Conservation (phyloP, 1,140 invertebrate genomes). For the Caenorhabditis briggsae region DNA sequence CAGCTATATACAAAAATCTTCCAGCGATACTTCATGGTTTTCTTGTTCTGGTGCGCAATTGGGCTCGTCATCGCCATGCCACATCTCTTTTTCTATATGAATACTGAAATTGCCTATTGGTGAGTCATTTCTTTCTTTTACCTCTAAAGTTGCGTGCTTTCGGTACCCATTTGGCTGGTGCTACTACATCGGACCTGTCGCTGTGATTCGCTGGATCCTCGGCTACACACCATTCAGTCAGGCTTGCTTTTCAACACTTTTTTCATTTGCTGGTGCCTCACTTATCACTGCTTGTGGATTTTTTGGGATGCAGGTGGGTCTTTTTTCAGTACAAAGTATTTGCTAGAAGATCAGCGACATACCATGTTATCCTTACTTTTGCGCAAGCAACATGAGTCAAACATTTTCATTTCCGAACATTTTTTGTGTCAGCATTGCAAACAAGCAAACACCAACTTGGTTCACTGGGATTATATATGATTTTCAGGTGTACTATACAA, state of each 20-base stretch:
- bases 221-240: conserved; percentile 44
- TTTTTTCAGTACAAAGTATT: background rate
- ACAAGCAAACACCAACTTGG: background rate
- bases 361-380: background rate
- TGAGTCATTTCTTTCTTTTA: too few relatives aligned
- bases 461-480: background rate
- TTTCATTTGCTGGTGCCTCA: conserved; percentile 53
- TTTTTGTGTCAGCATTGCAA: conserved; percentile 1
- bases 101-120: conserved; percentile 58
- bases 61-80: conserved; percentile 53
- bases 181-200: conserved; percentile 62
- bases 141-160: background rate
- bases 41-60: conserved; percentile 73
- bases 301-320: conserved; percentile 60
- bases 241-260: conserved; percentile 32
- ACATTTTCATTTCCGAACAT: background rate
- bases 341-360: background rate
- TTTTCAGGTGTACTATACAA: conserved; percentile 65
- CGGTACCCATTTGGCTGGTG: conserved; percentile 58
- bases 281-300: conserved; percentile 59
- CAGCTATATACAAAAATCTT: conserved; percentile 14
- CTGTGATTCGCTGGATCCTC: conserved; percentile 59
- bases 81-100: conserved; percentile 60
- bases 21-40: conserved; percentile 78
- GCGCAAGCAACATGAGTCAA: conserved; percentile 18